These are phyloP conservation scores for Escarpia spicata DNA, from an alignment of 2,888 invertebrate genomes.

Conservation along the genomic window DNA sequence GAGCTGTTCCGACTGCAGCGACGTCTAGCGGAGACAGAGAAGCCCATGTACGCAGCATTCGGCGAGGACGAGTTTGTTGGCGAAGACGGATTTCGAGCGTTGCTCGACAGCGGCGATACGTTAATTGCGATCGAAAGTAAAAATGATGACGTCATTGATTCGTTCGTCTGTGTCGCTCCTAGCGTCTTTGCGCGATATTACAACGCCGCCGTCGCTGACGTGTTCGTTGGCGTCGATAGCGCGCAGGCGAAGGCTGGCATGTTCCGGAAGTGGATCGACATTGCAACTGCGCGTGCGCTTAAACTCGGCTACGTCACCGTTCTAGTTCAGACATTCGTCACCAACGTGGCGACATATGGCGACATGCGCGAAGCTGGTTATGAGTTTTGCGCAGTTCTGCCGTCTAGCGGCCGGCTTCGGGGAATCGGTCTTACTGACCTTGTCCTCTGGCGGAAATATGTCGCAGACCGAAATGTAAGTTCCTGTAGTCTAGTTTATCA, in stretches of 20 bases:
- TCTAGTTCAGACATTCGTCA: neutral
- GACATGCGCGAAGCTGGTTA: neutral
- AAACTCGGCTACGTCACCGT: neutral
- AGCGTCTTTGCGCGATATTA: neutral
- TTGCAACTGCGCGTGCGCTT: neutral
- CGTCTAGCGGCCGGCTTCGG: neutral
- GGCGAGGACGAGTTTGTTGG: neutral
- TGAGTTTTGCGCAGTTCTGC: neutral
- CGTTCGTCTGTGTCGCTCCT: neutral
- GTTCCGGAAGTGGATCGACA: conserved; percentile 16
- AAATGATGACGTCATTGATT: neutral
- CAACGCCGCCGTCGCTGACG: neutral
- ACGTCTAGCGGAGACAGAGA: neutral
- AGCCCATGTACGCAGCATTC: neutral
- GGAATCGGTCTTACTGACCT: neutral
- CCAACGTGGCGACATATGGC: neutral
- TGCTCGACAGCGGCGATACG: neutral
- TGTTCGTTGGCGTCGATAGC: neutral
- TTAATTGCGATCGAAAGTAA: neutral
- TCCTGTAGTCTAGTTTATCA: neutral
- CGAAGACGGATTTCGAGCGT: neutral
- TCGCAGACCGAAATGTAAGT: neutral
- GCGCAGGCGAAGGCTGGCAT: neutral
- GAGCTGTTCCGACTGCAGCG: neutral
- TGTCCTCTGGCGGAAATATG: neutral